Evolutionary conservation across 1,140 invertebrate genomes (phyloP).

Genomic region (Anastrepha obliqua): DNA sequence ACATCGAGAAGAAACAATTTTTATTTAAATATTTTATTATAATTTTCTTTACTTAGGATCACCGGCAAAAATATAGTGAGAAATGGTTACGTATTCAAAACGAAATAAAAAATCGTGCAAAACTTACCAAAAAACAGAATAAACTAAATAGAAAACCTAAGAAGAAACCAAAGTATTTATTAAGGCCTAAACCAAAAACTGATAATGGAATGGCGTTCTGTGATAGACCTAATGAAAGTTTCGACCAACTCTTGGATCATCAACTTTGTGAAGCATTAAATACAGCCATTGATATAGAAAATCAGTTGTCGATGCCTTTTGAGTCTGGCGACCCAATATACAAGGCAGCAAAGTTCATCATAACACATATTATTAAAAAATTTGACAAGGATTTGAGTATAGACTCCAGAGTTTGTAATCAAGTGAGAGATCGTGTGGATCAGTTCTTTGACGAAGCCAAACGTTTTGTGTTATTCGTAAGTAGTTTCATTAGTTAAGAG

Average conservation of each 20-base stretch:
- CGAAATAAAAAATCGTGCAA: conserved; percentile 62
- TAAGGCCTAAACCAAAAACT: not conserved
- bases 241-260: conserved; percentile 66
- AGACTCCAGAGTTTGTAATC: conserved; percentile 61
- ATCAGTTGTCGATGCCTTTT: conserved; percentile 61
- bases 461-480: conserved; percentile 68
- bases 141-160: conserved; percentile 2
- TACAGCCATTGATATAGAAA: conserved; percentile 67
- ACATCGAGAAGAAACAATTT: not conserved
- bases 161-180: conserved; percentile 57
- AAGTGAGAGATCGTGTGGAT: conserved; percentile 61
- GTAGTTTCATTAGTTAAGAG: conserved; percentile 52
- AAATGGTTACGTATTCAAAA: conserved; percentile 68
- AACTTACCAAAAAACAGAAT: conserved; percentile 34
- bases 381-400: conserved; percentile 66
- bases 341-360: conserved; percentile 69
- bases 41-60: not conserved
- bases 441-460: conserved; percentile 69
- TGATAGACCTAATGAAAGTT: conserved; percentile 63
- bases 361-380: conserved; percentile 64
- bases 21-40: no score
- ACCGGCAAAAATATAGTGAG: conserved; percentile 54
- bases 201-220: conserved; percentile 62
- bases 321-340: conserved; percentile 68
- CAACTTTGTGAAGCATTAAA: conserved; percentile 68